Base-by-base conservation (phyloP, 2,113 vertebrate species). In the Passer domesticus region DNA sequence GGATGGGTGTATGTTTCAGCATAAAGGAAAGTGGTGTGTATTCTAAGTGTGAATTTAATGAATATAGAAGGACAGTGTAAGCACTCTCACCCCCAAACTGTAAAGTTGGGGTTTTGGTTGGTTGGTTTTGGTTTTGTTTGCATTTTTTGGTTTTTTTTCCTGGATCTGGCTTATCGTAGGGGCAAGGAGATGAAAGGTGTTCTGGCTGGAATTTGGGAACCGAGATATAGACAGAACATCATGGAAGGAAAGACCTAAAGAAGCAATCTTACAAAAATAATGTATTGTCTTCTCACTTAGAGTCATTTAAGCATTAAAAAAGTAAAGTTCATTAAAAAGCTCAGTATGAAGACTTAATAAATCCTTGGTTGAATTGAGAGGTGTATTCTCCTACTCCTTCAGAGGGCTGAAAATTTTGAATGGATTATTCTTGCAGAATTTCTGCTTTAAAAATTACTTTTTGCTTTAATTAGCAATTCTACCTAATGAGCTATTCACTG, bases 81-180 rank as follows among this genome's bases (percentile, higher is more conserved):
- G 35, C 5, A 39, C 33, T 63, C 20, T 46, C 21, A 41, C 13
- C 44, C 72, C 39, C 50, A 72, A 72, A 66, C 11, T 1, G 0
- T 20, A 35, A 12, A 10, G 13, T 41, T 33, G 41, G 41, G 12
- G 4, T n/a, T 49, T 58, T 31, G 12, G 3, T 59, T n/a, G 23
- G 3, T 50, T 41, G 21, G 4, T 41, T 16, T 44, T 33, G 12
- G 4, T 5, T 49, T 31, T 43, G 18, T 23, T 55, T 3, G 9
- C 3, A 1, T 19, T 46, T 55, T 62, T 53, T 35, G 1, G 1
- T 2, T 3, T 27, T 67, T 52, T 23, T 5, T n/a, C 4, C 22
- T 72, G 25, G n/a, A 25, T 53, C 9, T 33, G n/a, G 11, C 1
- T 50, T 63, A 22, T 41, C 0, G 0, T 41, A 46, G 70, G n/a